Evolutionary conservation across 1,140 invertebrate species (phyloP).

Genomic region (Oreohelix idahoensis): DNA sequence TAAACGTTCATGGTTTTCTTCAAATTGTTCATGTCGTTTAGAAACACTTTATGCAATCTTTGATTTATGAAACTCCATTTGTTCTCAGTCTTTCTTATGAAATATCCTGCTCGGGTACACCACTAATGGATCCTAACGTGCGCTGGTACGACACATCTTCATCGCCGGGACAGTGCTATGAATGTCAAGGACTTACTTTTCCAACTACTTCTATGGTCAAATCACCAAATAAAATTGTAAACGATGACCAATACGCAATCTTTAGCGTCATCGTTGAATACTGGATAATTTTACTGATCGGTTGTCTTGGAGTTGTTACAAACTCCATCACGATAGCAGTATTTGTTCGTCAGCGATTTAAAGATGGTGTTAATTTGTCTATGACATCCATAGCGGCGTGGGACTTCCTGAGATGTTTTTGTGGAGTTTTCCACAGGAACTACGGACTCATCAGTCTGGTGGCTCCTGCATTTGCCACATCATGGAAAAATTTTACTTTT

Average conservation of each 20-base stretch:
- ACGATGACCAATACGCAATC: too few relatives aligned
- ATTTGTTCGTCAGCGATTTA: conserved; percentile 1
- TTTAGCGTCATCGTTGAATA: background rate
- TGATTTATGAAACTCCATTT: too few relatives aligned
- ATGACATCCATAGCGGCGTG: background rate
- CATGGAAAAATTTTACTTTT: conserved; percentile 1
- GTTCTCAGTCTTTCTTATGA: too few relatives aligned
- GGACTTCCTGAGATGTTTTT: background rate
- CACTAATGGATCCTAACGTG: too few relatives aligned
- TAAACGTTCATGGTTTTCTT: too few relatives aligned
- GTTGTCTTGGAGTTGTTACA: background rate
- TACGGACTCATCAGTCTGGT: background rate
- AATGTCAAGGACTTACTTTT: too few relatives aligned
- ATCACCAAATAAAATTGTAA: background rate
- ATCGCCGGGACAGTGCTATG: too few relatives aligned
- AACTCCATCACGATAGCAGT: background rate
- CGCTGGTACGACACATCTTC: too few relatives aligned
- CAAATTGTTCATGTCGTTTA: too few relatives aligned
- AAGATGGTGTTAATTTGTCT: background rate
- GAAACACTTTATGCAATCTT: too few relatives aligned
- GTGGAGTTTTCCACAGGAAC: background rate
- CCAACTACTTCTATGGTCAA: too few relatives aligned
- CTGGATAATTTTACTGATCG: background rate
- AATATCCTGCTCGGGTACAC: too few relatives aligned
- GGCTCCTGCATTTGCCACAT: background rate